These are phyloP conservation scores for Phaethornis superciliosus DNA, from an alignment of 2,113 vertebrate genomes.

Conservation along the genomic window DNA sequence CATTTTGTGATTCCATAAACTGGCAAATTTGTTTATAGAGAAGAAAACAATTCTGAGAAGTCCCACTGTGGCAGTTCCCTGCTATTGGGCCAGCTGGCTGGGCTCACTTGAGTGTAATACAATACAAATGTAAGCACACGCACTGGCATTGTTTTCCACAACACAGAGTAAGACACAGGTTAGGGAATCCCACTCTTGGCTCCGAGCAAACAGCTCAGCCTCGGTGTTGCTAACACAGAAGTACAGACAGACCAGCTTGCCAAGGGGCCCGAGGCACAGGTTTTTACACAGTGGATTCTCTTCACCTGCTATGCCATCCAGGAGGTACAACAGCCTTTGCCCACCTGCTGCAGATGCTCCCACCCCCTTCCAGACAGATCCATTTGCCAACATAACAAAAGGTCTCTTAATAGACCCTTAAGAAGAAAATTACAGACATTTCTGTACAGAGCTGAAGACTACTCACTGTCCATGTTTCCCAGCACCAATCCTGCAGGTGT, in stretches of 20 bases:
- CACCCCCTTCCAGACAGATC: not conserved
- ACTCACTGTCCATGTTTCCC: not conserved
- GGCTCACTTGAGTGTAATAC: not conserved
- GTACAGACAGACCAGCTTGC: not conserved
- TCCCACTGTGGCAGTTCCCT: not conserved
- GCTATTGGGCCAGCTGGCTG: not conserved
- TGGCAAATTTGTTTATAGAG: not conserved
- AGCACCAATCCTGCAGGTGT: not conserved
- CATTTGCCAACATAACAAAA: not conserved
- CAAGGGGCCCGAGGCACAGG: not conserved
- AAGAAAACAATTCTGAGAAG: slow-evolving; percentile 22
- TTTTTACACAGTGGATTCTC: not conserved
- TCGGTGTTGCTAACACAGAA: not conserved
- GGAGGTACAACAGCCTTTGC: not conserved
- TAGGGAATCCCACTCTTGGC: not conserved
- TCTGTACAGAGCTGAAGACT: not conserved
- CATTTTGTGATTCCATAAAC: not conserved
- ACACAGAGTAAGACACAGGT: not conserved
- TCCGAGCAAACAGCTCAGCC: accelerated
- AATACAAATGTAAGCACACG: not conserved
- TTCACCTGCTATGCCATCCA: not conserved
- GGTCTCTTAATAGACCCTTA: too few species aligned
- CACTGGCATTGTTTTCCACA: not conserved
- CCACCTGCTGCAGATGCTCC: not conserved
- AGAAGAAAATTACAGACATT: not conserved